Percentiles rank a stretch among this genome's conserved stretches.
These are phyloP conservation scores for Psilopogon haemacephalus DNA, from an alignment of 2,113 vertebrate species.

Conservation along the genomic window DNA sequence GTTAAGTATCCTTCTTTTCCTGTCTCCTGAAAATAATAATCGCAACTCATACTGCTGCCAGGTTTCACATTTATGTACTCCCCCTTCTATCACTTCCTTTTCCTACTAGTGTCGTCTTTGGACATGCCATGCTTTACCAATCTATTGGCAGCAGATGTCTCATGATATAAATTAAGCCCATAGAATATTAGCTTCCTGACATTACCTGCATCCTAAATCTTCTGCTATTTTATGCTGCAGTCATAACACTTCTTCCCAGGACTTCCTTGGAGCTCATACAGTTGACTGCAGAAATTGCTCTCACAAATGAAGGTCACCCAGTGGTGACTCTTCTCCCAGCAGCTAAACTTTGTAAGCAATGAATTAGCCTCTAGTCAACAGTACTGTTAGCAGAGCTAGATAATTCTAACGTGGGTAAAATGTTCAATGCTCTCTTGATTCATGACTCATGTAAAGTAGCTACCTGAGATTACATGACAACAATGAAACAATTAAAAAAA, in stretches of 20 bases:
- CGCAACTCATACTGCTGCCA: neutral
- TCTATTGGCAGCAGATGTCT: neutral
- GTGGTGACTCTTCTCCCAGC: neutral
- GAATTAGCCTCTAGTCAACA: neutral
- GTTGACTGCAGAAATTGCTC: neutral
- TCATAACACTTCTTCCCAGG: neutral
- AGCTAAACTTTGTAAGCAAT: neutral
- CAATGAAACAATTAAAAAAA: neutral
- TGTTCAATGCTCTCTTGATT: neutral
- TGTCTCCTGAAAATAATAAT: neutral
- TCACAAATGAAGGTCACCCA: neutral
- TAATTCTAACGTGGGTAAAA: neutral
- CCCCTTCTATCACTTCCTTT: neutral
- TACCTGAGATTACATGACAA: neutral
- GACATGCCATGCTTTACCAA: neutral
- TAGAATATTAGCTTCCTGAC: neutral
- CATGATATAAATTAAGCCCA: neutral
- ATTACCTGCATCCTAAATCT: neutral
- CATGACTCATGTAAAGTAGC: neutral
- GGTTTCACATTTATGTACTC: neutral
- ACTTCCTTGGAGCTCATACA: neutral
- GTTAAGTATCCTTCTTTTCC: neutral
- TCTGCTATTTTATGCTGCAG: neutral
- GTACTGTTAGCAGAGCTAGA: fast-evolving
- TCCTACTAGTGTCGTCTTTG: neutral